Conservation (phyloP, 2,113 vertebrate species). For the Odocoileus hemionus region DNA sequence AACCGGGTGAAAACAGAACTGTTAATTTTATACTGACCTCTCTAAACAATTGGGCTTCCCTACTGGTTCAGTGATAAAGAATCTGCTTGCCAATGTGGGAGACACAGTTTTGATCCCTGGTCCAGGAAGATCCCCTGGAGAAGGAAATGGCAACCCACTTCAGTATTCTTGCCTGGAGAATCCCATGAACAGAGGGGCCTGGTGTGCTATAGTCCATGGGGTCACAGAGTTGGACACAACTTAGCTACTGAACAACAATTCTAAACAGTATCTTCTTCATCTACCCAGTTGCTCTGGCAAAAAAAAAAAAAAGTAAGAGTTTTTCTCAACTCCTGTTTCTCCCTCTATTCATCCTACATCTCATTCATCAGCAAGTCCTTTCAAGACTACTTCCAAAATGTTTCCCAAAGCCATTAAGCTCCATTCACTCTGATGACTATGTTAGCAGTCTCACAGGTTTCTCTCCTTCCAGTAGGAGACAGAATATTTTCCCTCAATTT, state of each 20-base stretch:
- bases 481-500: not conserved
- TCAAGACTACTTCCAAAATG: not conserved
- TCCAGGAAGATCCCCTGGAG: not conserved
- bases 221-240: not conserved
- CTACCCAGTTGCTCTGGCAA: not conserved
- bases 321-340: not conserved
- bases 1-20: not conserved
- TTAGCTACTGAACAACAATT: not conserved
- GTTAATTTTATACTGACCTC: not conserved
- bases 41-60: not conserved
- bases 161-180: not conserved
- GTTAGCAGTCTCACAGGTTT: not conserved
- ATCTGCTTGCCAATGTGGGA: not conserved
- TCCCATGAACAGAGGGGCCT: not conserved
- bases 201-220: not conserved
- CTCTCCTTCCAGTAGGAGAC: not conserved
- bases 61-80: not conserved
- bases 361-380: not conserved
- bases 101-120: fast-evolving
- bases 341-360: not conserved
- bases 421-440: not conserved
- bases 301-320: not conserved
- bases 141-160: not conserved
- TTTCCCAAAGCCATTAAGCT: not conserved
- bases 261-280: not conserved